Percentiles rank a stretch among this genome's conserved stretches.
These are phyloP conservation scores for Agrochola macilenta DNA, from an alignment of 2,888 invertebrate species.

Conservation along the genomic window DNA sequence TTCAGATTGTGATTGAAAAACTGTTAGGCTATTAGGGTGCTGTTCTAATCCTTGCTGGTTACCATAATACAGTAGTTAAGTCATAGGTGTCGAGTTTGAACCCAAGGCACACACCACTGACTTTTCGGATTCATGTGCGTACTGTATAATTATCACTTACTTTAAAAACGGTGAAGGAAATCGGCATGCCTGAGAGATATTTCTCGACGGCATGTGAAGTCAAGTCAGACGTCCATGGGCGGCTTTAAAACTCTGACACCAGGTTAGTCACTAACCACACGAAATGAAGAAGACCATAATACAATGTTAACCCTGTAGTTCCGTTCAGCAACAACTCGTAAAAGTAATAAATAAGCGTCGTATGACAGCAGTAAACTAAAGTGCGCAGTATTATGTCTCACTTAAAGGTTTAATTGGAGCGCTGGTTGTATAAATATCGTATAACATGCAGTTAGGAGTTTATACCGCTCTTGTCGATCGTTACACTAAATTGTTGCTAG, in stretches of 20 bases:
- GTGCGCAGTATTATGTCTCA: slow-evolving; percentile 51
- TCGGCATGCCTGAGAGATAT: too few relatives aligned
- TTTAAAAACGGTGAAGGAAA: too few relatives aligned
- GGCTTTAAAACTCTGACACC: too few relatives aligned
- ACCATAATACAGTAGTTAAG: background rate
- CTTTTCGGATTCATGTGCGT: too few relatives aligned
- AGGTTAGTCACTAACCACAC: too few relatives aligned
- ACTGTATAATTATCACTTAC: too few relatives aligned
- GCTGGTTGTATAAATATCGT: slow-evolving; percentile 68
- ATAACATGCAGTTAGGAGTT: slow-evolving; percentile 69
- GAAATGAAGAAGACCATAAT: background rate
- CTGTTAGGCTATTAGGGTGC: too few relatives aligned
- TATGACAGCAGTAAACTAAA: slow-evolving; percentile 59
- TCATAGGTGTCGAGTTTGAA: too few relatives aligned
- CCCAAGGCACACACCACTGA: too few relatives aligned
- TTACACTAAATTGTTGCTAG: slow-evolving; percentile 35
- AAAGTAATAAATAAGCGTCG: slow-evolving; percentile 56
- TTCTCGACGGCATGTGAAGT: too few relatives aligned
- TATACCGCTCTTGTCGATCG: slow-evolving; percentile 43
- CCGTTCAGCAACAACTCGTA: slow-evolving; percentile 34
- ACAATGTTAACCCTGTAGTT: background rate
- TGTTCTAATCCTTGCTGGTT: background rate
- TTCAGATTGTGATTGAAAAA: too few relatives aligned
- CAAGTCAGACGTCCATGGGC: too few relatives aligned
- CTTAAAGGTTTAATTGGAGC: slow-evolving; percentile 73